Evolutionary conservation across 2,888 invertebrate genomes (phyloP).

Genomic region (Leucozona laternaria): DNA sequence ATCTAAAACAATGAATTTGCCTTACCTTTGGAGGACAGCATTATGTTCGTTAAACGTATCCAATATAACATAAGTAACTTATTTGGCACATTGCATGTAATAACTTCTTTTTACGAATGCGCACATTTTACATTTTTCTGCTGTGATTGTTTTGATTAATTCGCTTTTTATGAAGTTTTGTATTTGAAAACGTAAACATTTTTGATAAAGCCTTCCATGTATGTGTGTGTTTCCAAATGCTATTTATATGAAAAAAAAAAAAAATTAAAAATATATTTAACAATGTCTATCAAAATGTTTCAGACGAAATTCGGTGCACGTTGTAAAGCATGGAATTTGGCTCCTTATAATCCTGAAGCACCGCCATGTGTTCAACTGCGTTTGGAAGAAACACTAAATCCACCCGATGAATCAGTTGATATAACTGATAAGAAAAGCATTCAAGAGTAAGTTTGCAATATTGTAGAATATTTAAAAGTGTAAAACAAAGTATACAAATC

Average conservation of each 20-base stretch:
- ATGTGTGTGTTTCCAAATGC: constrained; percentile 34
- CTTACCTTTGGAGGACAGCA: background rate
- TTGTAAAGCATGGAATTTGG: constrained; percentile 92
- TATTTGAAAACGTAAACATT: constrained; percentile 4
- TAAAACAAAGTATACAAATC: background rate
- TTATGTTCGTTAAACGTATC: background rate
- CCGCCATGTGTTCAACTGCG: constrained; percentile 86
- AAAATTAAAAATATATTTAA: background rate
- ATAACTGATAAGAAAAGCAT: constrained; percentile 81
- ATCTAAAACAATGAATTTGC: background rate
- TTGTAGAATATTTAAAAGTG: background rate
- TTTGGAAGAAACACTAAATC: constrained; percentile 86
- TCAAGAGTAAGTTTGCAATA: constrained; percentile 79
- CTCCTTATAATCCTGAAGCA: constrained; percentile 84
- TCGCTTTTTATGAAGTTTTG: constrained; percentile 57
- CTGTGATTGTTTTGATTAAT: constrained; percentile 33
- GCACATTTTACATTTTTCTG: constrained; percentile 30
- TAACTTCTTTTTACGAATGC: constrained; percentile 15
- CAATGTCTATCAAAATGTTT: constrained; percentile 71
- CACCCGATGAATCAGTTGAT: constrained; percentile 80
- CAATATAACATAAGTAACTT: background rate
- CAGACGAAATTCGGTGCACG: constrained; percentile 93
- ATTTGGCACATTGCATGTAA: constrained; percentile 55
- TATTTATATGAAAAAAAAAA: background rate
- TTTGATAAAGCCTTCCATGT: constrained; percentile 29